A percentile compares a stretch with the other conserved stretches of the same genome.
phyloP scores from a whole-genome alignment of 2,113 vertebrate genomes.

The Cichladusa arquata region DNA sequence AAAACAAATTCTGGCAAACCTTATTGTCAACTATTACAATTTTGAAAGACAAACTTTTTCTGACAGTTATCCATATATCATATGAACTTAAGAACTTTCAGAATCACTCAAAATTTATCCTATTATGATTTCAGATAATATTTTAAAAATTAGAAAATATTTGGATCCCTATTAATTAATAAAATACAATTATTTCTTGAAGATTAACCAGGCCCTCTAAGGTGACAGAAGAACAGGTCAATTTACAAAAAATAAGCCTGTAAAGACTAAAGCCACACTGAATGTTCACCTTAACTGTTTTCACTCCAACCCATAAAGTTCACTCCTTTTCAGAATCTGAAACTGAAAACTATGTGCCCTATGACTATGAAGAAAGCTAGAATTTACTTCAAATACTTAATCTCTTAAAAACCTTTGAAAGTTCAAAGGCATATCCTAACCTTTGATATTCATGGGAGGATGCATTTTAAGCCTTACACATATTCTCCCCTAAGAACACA shows the following conservation, averaged over 20 bases:
- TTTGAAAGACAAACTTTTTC: not conserved
- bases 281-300: not conserved
- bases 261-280: not conserved
- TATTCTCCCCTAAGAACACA: not conserved
- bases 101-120: not conserved
- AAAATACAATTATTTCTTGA: not conserved
- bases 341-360: not conserved
- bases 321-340: not conserved
- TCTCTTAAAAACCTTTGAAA: not conserved
- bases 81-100: not conserved
- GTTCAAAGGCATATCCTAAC: not conserved
- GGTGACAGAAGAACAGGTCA: not conserved
- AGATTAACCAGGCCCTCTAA: not conserved
- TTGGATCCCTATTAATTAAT: not conserved
- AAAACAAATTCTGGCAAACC: not conserved
- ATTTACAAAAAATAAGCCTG: not conserved
- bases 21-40: not conserved
- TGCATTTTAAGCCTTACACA: not conserved
- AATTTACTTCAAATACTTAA: not conserved
- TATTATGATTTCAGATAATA: not conserved
- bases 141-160: not conserved
- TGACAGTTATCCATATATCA: not conserved
- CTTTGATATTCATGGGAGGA: not conserved
- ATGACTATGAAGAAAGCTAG: not conserved
- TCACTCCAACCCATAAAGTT: not conserved